A percentile compares a stretch with the other conserved stretches of the same genome.
Evolutionary conservation across 1,140 invertebrate species (phyloP).

Genomic region (Sycophila sp.): DNA sequence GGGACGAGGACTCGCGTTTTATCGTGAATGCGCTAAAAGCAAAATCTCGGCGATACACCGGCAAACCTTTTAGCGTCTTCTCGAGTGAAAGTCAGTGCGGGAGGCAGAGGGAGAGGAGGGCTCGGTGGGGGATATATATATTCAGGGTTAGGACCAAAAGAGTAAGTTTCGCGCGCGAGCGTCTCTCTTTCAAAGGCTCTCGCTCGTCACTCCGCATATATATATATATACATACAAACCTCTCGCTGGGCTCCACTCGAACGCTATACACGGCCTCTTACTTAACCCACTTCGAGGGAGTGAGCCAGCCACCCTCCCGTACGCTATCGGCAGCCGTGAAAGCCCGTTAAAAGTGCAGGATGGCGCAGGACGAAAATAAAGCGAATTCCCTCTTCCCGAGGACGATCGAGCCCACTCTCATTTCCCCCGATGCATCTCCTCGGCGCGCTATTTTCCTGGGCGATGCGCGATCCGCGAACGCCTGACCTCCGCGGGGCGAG

Average conservation of each 20-base stretch:
- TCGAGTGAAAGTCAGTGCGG: slow-evolving; percentile 60
- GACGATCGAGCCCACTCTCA: slow-evolving; percentile 17
- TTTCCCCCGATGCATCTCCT: slow-evolving; percentile 14
- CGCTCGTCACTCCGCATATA: background rate
- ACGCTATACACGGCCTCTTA: slow-evolving; percentile 19
- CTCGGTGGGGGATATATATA: too few species aligned
- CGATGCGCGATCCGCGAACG: slow-evolving; percentile 45
- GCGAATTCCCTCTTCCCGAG: too few species aligned
- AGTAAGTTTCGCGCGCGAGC: slow-evolving; percentile 34
- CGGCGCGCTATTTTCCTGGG: slow-evolving; percentile 8
- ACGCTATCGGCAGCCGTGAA: background rate
- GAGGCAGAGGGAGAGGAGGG: too few species aligned
- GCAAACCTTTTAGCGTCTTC: slow-evolving; percentile 65
- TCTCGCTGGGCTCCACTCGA: background rate
- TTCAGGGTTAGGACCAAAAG: slow-evolving; percentile 44
- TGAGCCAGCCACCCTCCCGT: background rate
- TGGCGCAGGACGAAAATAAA: too few species aligned
- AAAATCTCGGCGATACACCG: slow-evolving; percentile 65
- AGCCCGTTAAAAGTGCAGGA: background rate
- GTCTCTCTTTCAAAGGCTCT: background rate
- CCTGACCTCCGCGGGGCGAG: slow-evolving; percentile 52
- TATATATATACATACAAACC: background rate
- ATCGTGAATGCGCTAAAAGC: slow-evolving; percentile 66
- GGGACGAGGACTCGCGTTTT: slow-evolving; percentile 55
- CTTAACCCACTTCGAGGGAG: slow-evolving; percentile 18